Conservation (phyloP, 2,888 invertebrate genomes). For the Chrysodeixis includens region DNA sequence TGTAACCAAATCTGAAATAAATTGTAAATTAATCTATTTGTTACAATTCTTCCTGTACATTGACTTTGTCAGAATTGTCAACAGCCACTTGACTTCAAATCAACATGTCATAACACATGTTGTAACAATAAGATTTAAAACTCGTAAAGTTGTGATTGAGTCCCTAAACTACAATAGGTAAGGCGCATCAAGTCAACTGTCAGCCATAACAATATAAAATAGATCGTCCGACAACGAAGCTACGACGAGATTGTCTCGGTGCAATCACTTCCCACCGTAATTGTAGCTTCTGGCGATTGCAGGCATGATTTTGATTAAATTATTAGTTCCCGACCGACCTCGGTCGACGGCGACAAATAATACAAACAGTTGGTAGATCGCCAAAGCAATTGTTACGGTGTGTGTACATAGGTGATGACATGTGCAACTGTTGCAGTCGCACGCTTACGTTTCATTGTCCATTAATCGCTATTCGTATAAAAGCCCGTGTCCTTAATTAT, state of each 20-base stretch:
- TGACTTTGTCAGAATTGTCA: constrained; percentile 11
- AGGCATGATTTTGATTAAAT: constrained; percentile 73
- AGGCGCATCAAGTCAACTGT: constrained; percentile 59
- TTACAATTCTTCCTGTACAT: constrained; percentile 12
- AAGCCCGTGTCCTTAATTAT: constrained; percentile 41
- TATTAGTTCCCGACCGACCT: constrained; percentile 64
- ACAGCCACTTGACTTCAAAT: constrained; percentile 27
- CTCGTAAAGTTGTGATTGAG: constrained; percentile 49
- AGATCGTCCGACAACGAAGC: constrained; percentile 34
- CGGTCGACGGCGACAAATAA: constrained; percentile 50
- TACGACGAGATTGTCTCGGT: constrained; percentile 54
- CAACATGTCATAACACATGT: constrained; percentile 44
- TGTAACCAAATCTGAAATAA: too few relatives aligned
- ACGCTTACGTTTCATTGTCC: constrained; percentile 42
- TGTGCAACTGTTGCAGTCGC: constrained; percentile 46
- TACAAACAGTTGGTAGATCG: constrained; percentile 60
- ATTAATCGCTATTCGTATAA: constrained; percentile 33
- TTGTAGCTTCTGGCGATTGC: constrained; percentile 55
- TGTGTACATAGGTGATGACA: constrained; percentile 56
- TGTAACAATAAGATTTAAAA: constrained; percentile 54
- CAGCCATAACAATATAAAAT: constrained; percentile 58
- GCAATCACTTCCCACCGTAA: constrained; percentile 61
- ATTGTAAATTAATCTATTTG: background rate
- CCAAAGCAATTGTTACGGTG: constrained; percentile 50
- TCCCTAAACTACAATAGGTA: constrained; percentile 53